Percentiles rank a stretch among this genome's conserved stretches.
phyloP scores from a whole-genome alignment of 1,140 invertebrate genomes.

The Hyposmocoma kahamanoa region DNA sequence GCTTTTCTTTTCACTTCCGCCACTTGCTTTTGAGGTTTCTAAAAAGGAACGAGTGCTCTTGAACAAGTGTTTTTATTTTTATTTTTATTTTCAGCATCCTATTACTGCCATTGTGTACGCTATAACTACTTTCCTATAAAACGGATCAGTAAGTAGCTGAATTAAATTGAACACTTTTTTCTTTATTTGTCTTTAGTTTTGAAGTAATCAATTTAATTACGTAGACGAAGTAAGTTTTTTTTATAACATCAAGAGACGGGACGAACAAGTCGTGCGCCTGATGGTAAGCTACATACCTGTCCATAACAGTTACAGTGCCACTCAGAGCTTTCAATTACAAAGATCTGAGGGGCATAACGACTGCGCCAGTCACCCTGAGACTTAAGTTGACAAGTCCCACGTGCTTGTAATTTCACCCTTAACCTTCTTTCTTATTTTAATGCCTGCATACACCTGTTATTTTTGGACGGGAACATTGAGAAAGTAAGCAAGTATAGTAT shows the following conservation, averaged over 20 bases:
- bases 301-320: no score
- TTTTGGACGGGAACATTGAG: no score
- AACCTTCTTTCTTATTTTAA: no score
- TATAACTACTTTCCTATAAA: constrained; percentile 14
- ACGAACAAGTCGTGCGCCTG: no score
- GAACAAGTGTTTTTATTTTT: constrained; percentile 29
- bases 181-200: constrained; percentile 2
- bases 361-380: no score
- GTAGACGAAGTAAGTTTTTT: constrained; percentile 7
- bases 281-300: no score
- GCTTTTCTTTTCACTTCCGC: constrained; percentile 41
- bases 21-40: constrained; percentile 41
- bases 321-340: no score
- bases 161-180: neutral
- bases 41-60: constrained; percentile 31
- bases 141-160: constrained; percentile 6
- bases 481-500: neutral
- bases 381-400: no score
- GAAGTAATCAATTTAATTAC: no score
- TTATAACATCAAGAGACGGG: neutral
- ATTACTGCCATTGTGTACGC: constrained; percentile 9
- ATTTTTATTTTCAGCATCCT: neutral
- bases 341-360: no score
- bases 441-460: no score
- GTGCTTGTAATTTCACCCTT: no score